phyloP scores from a whole-genome alignment of 2,113 vertebrate genomes.

The Pyrgilauda ruficollis region DNA sequence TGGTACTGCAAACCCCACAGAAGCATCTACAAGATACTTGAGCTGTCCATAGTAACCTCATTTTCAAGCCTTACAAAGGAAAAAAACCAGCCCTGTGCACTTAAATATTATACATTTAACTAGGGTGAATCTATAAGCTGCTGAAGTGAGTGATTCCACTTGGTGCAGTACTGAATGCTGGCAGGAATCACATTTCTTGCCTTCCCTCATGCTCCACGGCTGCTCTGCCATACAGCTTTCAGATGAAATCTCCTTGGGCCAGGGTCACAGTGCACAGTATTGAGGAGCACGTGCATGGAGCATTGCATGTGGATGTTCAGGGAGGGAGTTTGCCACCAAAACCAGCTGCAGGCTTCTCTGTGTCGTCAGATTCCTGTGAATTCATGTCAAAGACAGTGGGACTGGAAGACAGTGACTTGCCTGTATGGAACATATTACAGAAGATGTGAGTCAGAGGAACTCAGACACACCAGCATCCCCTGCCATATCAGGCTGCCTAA shows the following conservation, averaged over 20 bases:
- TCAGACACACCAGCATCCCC: not conserved
- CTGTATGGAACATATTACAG: not conserved
- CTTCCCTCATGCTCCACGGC: accelerated
- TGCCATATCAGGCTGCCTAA: not conserved
- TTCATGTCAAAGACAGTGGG: not conserved
- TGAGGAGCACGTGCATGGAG: not conserved
- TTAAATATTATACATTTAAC: not conserved
- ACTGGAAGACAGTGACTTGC: not conserved
- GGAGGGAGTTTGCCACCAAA: not conserved
- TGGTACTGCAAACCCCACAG: conserved; percentile 12
- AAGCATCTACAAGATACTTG: conserved; percentile 9
- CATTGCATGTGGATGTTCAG: not conserved
- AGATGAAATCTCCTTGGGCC: not conserved
- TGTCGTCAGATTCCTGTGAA: not conserved
- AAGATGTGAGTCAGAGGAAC: not conserved
- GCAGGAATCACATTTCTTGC: not conserved
- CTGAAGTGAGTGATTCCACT: not conserved
- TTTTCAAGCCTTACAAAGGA: conserved; percentile 9
- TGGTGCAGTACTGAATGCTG: not conserved
- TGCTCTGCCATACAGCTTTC: not conserved
- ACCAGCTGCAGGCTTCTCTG: not conserved
- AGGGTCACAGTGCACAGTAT: not conserved
- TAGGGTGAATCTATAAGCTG: not conserved
- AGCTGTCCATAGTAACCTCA: conserved; percentile 22
- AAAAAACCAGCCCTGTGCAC: not conserved